Evolutionary conservation across 30 jellyfish, hydroid and myxozoan species (phyloP).

Genomic region (Aurelia aurita complex sp. Pacific): DNA sequence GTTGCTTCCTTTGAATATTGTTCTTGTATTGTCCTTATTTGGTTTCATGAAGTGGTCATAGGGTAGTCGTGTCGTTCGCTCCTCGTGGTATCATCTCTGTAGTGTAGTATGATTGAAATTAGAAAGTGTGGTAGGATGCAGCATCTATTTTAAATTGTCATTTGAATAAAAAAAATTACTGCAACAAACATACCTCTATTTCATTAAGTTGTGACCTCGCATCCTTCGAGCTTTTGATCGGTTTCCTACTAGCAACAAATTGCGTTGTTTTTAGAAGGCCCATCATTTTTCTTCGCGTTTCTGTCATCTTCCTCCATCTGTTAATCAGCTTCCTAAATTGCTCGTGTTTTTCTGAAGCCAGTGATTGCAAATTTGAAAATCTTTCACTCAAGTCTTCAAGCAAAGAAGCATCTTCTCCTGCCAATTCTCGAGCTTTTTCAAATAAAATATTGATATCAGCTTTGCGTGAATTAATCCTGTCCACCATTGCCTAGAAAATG

Average conservation of each 20-base stretch:
- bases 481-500: conserved; percentile 62
- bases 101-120: too few relatives aligned
- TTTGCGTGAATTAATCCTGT: conserved; percentile 69
- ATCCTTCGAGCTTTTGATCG: conserved; percentile 60
- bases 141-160: too few relatives aligned
- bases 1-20: too few relatives aligned
- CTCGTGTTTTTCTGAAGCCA: conserved; percentile 58
- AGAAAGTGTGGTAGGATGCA: too few relatives aligned
- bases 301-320: conserved; percentile 78
- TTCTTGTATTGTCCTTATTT: too few relatives aligned
- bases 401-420: conserved; percentile 63
- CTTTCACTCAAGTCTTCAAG: conserved; percentile 75
- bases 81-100: too few relatives aligned
- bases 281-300: conserved; percentile 68
- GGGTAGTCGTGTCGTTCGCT: too few relatives aligned
- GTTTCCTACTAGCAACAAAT: conserved; percentile 32
- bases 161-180: neutral
- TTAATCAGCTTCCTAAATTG: conserved; percentile 42
- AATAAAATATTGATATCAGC: conserved; percentile 61
- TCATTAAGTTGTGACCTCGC: conserved; percentile 59
- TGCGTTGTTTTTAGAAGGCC: conserved; percentile 63
- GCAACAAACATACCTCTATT: conserved; percentile 17
- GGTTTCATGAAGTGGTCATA: too few relatives aligned
- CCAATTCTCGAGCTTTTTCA: conserved; percentile 64
- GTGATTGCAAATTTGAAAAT: conserved; percentile 58